Conservation (phyloP, 2,888 invertebrate genomes). For the Drosophila paramelanica region DNA sequence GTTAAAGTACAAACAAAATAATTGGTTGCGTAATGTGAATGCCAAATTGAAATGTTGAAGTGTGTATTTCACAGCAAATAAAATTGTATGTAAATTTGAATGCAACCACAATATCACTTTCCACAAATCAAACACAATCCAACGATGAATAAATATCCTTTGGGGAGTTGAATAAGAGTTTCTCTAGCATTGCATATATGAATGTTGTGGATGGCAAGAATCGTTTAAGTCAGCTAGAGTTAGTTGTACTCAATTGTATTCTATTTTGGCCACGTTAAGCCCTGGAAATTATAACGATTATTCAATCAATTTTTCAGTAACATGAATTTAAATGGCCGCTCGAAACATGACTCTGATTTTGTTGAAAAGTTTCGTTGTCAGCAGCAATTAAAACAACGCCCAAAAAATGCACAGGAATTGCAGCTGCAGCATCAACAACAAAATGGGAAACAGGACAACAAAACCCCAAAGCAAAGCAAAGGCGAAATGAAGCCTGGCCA, state of each 20-base stretch:
- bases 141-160: conserved; percentile 11
- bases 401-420: conserved; percentile 63
- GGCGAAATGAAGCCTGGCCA: conserved; percentile 44
- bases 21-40: no score
- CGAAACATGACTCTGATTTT: conserved; percentile 61
- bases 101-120: not conserved
- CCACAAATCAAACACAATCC: conserved; percentile 18
- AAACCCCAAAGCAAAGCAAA: conserved; percentile 26
- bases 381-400: conserved; percentile 70
- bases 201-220: not conserved
- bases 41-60: no score
- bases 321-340: conserved; percentile 47
- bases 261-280: conserved; percentile 15
- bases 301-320: conserved; percentile 39
- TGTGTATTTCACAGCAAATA: not conserved
- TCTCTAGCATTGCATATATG: not conserved
- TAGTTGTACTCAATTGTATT: conserved; percentile 14
- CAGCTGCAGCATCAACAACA: conserved; percentile 22
- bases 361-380: conserved; percentile 74
- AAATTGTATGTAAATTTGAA: not conserved
- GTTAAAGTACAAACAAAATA: no score
- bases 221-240: not conserved
- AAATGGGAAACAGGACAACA: conserved; percentile 12
- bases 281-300: conserved; percentile 33
- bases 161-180: conserved; percentile 2